A percentile compares a stretch with the other conserved stretches of the same genome.
phyloP scores from a whole-genome alignment of 2,797 vertebrate genomes.

The Prionace glauca region DNA sequence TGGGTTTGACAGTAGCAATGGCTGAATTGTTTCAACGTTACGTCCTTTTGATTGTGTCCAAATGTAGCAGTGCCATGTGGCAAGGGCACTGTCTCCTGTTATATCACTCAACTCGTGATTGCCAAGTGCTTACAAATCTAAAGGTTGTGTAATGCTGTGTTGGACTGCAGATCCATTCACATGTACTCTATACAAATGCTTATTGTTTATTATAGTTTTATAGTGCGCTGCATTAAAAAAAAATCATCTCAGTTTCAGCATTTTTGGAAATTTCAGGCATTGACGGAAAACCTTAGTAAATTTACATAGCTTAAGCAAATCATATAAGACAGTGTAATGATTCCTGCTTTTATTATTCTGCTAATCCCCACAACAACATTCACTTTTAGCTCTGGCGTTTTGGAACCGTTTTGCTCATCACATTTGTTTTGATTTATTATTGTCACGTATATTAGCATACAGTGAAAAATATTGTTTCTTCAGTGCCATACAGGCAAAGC shows the following conservation, averaged over 20 bases:
- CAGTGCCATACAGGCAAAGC: too few species aligned
- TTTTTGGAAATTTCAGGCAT: neutral
- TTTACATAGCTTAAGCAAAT: neutral
- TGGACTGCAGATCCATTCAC: neutral
- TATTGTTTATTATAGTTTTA: neutral
- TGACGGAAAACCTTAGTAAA: neutral
- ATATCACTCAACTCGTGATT: neutral
- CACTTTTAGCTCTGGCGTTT: neutral
- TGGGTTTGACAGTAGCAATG: neutral
- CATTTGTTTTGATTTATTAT: neutral
- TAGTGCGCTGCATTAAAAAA: neutral
- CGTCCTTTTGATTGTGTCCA: conserved; percentile 17
- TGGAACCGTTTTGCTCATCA: neutral
- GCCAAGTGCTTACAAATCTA: neutral
- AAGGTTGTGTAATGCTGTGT: neutral
- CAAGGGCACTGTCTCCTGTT: neutral
- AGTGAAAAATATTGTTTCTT: too few species aligned
- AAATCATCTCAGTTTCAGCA: neutral
- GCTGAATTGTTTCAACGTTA: neutral
- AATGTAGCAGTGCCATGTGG: neutral
- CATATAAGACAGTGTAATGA: neutral
- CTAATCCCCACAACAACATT: neutral
- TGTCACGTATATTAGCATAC: too few species aligned
- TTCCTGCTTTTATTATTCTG: neutral
- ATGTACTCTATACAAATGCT: neutral